phyloP scores from a whole-genome alignment of 2,113 vertebrate genomes.

The Scalopus aquaticus region DNA sequence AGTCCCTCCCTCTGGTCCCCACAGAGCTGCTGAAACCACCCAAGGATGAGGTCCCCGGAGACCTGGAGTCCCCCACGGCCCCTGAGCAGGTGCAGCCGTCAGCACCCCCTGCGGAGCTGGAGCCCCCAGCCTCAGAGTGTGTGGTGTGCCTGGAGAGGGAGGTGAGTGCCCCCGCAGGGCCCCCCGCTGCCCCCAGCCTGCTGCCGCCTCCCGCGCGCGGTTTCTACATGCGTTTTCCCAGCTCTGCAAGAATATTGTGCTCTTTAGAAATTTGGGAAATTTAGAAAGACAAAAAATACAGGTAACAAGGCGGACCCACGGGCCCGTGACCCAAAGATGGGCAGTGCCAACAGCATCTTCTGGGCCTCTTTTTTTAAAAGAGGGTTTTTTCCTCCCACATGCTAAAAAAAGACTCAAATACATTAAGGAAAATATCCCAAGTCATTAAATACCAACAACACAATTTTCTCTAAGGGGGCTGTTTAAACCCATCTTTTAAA shows the following conservation, averaged over 20 bases:
- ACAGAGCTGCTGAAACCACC: slow-evolving; percentile 82
- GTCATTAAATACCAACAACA: background rate
- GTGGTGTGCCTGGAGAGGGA: slow-evolving; percentile 95
- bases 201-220: no score
- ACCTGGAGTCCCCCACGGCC: slow-evolving; percentile 80
- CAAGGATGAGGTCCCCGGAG: background rate
- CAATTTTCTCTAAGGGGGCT: background rate
- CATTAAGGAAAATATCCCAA: background rate
- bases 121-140: slow-evolving; percentile 87
- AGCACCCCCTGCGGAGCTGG: slow-evolving; percentile 80
- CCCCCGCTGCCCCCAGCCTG: fast-evolving
- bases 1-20: background rate
- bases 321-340: background rate
- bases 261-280: background rate
- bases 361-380: background rate
- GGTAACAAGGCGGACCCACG: background rate
- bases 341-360: background rate
- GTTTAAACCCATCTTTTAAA: background rate
- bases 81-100: slow-evolving; percentile 65
- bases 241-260: background rate
- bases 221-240: background rate
- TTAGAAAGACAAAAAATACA: background rate
- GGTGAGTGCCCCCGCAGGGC: slow-evolving; percentile 82
- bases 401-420: background rate
- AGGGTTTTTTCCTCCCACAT: background rate